phyloP scores from a whole-genome alignment of 2,113 vertebrate genomes.

The Caranx melampygus region DNA sequence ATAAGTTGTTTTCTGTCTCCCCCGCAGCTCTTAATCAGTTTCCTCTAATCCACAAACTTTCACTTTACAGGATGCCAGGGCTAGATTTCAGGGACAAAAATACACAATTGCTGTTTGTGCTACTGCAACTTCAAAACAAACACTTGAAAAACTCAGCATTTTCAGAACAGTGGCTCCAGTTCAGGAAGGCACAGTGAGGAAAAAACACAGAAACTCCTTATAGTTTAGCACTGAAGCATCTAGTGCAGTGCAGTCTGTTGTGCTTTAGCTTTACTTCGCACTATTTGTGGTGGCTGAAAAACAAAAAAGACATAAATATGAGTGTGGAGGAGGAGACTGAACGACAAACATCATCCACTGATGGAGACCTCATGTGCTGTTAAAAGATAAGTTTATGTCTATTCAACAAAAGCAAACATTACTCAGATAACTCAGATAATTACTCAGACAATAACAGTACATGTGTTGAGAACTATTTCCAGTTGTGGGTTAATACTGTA shows the following conservation, averaged over 20 bases:
- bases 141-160: not conserved
- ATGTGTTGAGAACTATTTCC: not conserved
- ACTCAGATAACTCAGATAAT: no score
- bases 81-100: not conserved
- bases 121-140: not conserved
- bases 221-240: not conserved
- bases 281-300: not conserved
- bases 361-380: not conserved
- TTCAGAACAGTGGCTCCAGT: not conserved
- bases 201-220: not conserved
- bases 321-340: not conserved
- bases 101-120: slow-evolving; percentile 12
- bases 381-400: not conserved
- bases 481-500: not conserved
- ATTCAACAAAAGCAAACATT: not conserved
- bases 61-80: slow-evolving; percentile 15
- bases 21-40: slow-evolving; percentile 51
- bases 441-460: not conserved
- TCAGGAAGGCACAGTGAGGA: not conserved
- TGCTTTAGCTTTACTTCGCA: not conserved
- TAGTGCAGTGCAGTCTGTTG: not conserved
- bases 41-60: slow-evolving; percentile 55
- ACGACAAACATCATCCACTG: no score
- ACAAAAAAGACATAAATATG: not conserved
- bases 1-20: slow-evolving; percentile 47